A percentile compares a stretch with the other conserved stretches of the same genome.
Conservation (phyloP, 2,888 invertebrate species). For the Tanypteryx hageni region DNA sequence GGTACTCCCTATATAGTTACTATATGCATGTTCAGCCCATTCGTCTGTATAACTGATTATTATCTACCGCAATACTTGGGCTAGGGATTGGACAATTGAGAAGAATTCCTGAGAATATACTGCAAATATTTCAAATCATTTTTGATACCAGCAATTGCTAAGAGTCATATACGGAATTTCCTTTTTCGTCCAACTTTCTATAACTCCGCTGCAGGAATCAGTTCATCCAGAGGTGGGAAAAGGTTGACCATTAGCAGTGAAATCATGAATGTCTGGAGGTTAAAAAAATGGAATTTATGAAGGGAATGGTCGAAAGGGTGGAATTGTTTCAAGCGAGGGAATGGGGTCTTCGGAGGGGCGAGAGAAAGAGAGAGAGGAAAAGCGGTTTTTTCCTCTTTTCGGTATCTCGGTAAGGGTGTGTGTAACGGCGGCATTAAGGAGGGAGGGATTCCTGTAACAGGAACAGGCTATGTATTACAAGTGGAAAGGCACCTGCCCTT, state of each 20-base stretch:
- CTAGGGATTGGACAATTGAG: no score
- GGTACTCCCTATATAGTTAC: no score
- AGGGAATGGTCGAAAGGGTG: not conserved
- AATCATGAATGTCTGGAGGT: not conserved
- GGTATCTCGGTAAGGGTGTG: conserved; percentile 18
- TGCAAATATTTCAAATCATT: no score
- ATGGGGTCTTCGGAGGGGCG: not conserved
- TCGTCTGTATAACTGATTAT: no score
- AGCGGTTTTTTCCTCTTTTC: not conserved
- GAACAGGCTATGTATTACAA: conserved; percentile 45
- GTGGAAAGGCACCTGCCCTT: conserved; percentile 47
- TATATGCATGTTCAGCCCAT: no score
- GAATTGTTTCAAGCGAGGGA: not conserved
- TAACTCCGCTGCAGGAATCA: no score
- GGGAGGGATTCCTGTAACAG: conserved; percentile 40
- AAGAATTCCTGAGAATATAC: no score
- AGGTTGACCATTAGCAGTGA: not conserved
- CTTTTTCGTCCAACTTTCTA: no score
- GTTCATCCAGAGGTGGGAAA: not conserved
- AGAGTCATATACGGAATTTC: no score
- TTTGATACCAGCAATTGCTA: no score
- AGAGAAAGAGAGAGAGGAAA: no score
- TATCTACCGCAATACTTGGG: no score
- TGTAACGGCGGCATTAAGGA: conserved; percentile 29
- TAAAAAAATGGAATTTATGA: not conserved